Base-by-base conservation (phyloP, 2,113 vertebrate species). In the Ivindomyrus marchei region DNA sequence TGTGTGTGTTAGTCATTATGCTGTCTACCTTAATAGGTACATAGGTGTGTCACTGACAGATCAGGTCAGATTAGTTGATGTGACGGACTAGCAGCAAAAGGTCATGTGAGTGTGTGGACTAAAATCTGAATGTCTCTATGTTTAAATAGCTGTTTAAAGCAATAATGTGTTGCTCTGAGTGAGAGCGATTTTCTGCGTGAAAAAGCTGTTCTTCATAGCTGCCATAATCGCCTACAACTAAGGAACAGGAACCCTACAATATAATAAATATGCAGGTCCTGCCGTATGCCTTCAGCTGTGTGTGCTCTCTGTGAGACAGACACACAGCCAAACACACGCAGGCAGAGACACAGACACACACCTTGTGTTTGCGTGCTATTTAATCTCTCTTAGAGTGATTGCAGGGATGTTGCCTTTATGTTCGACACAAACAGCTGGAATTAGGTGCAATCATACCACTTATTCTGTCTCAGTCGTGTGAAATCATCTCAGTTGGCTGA, bases 361-460 rank as follows among this genome's bases (percentile, higher is more conserved):
- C 19, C 66, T 74, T 74, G 66, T 74, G 10, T 74, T 74, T 74
- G 3, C 4, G 3, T 74, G 66, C 27, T 74, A 36, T 74, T 74
- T 74, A 74, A 31, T 74, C 66, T 74, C 66, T 74, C n/a, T 5
- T 10, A 13, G 27, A 36, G 66, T 36, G 66, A 74, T 74, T 74
- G 66, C 66, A 74, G 66, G 10, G 31, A 74, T 3, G 1, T 74
- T 31, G n/a, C 11, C 66, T 74, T 74, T 13, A 74, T 74, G 66
- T 74, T 74, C n/a, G 11, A 74, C 31, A 74, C 66, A 74, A 74
- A 31, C 66, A 4, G 66, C 66, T 85, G 83, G 83, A 85, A n/a
- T 85, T 85, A 85, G 83, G 42, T n/a, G 15, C 45, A 46, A 85
- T 85, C 42, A n/a, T 47, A 42, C 80, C 83, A 85, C 83, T 85